Percentiles rank a stretch among this genome's conserved stretches.
phyloP scores from a whole-genome alignment of 2,113 vertebrate genomes.

The Heptranchias perlo region DNA sequence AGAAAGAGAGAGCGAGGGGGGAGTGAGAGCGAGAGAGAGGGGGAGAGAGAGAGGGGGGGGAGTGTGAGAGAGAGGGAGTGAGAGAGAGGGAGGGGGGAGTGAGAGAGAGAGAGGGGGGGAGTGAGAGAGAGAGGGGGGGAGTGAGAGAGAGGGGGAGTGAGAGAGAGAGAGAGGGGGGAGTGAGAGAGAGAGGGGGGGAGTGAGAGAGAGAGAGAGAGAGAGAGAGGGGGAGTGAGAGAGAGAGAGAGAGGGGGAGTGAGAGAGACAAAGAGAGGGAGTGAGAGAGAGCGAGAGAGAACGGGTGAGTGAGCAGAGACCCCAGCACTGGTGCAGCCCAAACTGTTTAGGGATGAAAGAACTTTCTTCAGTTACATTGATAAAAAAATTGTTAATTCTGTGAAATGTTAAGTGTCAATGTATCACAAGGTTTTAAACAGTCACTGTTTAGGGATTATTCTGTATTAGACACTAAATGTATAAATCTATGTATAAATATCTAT shows the following conservation, averaged over 20 bases:
- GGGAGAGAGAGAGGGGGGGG: no score
- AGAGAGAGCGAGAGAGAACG: no score
- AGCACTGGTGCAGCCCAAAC: background rate
- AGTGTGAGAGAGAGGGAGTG: no score
- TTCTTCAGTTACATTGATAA: background rate
- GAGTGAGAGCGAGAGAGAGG: background rate
- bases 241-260: no score
- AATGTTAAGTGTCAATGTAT: background rate
- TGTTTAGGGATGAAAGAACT: background rate
- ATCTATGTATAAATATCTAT: background rate
- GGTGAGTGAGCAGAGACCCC: background rate
- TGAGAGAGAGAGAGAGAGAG: no score
- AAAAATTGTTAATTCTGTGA: background rate
- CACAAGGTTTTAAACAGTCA: background rate
- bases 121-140: background rate
- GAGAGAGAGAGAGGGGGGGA: no score
- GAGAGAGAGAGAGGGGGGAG: no score
- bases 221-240: no score
- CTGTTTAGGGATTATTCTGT: background rate
- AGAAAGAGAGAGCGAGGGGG: no score
- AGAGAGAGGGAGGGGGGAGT: no score
- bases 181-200: background rate
- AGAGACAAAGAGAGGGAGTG: no score
- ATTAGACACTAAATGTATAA: background rate
- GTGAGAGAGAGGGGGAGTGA: no score